Base-by-base conservation (phyloP, 2,113 vertebrate species). In the Callipepla squamata region DNA sequence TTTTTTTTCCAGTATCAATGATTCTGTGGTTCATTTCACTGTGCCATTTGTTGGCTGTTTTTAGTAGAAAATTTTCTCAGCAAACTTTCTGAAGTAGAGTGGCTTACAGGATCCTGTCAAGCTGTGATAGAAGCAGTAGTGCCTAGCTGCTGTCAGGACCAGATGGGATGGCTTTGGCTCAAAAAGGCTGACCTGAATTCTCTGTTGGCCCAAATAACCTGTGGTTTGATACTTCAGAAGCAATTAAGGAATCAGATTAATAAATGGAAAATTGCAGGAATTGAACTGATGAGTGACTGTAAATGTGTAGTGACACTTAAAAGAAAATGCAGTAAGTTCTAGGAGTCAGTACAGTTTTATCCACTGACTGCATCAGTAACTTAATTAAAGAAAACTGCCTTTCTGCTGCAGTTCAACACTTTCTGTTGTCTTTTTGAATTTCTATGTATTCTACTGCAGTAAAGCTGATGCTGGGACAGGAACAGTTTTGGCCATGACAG, bases 351-450 rank as follows among this genome's bases (percentile, higher is more conserved):
- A 77, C 44, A 48, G 53, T 78, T 81, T 75, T 93, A 53, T 88
- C 76, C 86, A 87, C 85, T 91, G 63, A 94, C 65, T 47, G 69
- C 74, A 55, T 66, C 80, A 90, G 80, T 73, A 94, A 74, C 93
- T 82, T 90, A 90, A 95, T 95, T 94, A 86, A 45, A 72, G 58
- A 34, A 61, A 55, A 47, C 67, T 90, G 59, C 72, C 36, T 95
- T 63, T 84, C 72, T 83, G 48, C 62, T 92, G 57, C 74, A 89
- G 72, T 78, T 55, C 87, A 79, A 91, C 53, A 45, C 21, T 93
- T 92, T 58, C 67, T 77, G 4, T 70, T 61, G 23, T 45, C 7
- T 67, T 83, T 73, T 66, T 55, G 50, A 89, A 53, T 68, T 79
- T 81, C 69, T 81, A 9, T 58, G 28, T 79, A 73, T 63, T 89